These are phyloP conservation scores for Typhlichthys subterraneus DNA, from an alignment of 2,797 vertebrate genomes.

Conservation along the genomic window DNA sequence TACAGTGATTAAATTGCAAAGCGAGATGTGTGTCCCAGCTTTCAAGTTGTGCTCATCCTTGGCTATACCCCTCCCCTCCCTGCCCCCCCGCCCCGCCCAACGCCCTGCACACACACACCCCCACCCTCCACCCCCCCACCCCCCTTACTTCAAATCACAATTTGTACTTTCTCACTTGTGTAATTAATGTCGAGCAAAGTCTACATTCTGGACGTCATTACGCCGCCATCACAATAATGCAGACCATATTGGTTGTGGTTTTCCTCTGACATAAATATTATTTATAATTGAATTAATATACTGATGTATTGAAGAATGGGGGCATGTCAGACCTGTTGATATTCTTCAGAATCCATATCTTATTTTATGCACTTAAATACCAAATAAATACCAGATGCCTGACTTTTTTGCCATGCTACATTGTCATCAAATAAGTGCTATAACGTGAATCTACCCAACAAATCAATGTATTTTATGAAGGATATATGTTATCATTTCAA, in stretches of 20 bases:
- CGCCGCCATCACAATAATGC: slow-evolving; percentile 30
- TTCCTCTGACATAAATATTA: slow-evolving; percentile 11
- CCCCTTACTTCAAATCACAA: slow-evolving; percentile 86
- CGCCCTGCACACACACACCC: background rate
- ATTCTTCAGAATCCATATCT: background rate
- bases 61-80: background rate
- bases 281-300: slow-evolving; percentile 6
- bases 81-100: background rate
- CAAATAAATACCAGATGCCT: too few species aligned
- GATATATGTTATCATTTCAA: too few species aligned
- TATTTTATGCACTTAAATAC: background rate
- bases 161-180: slow-evolving; percentile 83
- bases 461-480: background rate
- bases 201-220: slow-evolving; percentile 16
- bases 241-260: slow-evolving; percentile 29
- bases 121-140: background rate
- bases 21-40: slow-evolving; percentile 89
- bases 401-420: too few species aligned
- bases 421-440: too few species aligned
- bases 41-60: slow-evolving; percentile 59
- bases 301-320: background rate
- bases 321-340: slow-evolving; percentile 18
- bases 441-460: slow-evolving; percentile 2
- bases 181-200: slow-evolving; percentile 48
- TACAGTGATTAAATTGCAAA: slow-evolving; percentile 99